phyloP scores from a whole-genome alignment of 2,113 vertebrate species.

The Thermophis baileyi region DNA sequence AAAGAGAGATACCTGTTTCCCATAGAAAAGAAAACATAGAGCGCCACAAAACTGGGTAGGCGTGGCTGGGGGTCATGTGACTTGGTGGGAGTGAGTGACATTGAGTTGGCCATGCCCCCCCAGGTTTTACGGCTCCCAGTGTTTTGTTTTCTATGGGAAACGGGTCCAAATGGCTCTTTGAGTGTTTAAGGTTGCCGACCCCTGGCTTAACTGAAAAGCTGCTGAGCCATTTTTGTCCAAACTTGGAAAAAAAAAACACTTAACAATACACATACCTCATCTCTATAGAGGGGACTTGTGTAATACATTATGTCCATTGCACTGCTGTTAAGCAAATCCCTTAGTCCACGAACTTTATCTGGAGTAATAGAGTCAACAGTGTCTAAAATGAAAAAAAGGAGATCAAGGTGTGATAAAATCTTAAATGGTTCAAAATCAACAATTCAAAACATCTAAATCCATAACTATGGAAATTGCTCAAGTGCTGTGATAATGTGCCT shows the following conservation, averaged over 20 bases:
- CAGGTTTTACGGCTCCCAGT: no score
- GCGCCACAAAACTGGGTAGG: no score
- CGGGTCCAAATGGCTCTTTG: no score
- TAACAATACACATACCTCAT: constrained; percentile 77
- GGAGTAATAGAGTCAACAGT: constrained; percentile 97
- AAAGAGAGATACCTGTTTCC: no score
- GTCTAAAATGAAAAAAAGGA: constrained; percentile 66
- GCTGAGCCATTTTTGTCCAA: not conserved
- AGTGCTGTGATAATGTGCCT: not conserved
- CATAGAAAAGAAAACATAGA: no score
- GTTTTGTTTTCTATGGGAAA: no score
- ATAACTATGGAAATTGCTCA: not conserved
- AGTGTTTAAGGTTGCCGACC: no score
- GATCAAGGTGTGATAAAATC: accelerated
- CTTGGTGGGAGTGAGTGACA: no score
- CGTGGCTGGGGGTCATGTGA: no score
- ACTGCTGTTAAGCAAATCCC: constrained; percentile 97
- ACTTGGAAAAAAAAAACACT: not conserved
- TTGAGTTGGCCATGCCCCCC: no score
- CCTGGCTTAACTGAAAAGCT: not conserved
- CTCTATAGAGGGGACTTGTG: constrained; percentile 93
- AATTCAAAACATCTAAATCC: not conserved
- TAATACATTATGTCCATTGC: constrained; percentile 99
- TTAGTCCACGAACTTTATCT: constrained; percentile 93
- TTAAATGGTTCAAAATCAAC: not conserved